Conservation (phyloP, 2,113 vertebrate species). For the Crotophaga sulcirostris region DNA sequence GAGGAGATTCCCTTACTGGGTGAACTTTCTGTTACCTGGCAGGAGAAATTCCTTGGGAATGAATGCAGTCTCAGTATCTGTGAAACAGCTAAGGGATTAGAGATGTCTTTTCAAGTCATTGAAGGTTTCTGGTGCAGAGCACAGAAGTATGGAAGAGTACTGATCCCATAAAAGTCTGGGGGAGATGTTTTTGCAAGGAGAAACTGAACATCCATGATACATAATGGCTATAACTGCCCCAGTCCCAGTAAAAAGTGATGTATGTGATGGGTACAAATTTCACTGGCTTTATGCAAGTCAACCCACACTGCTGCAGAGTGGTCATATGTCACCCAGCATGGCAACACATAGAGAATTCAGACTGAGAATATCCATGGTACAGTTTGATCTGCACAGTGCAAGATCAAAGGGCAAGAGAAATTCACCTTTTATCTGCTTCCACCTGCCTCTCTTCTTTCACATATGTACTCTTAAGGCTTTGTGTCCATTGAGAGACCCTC, state of each 20-base stretch:
- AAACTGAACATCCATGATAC: not conserved
- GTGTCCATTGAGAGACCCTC: not conserved
- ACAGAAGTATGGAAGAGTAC: not conserved
- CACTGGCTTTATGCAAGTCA: not conserved
- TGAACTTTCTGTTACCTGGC: constrained; percentile 50
- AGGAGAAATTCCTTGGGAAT: constrained; percentile 4
- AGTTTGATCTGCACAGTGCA: not conserved
- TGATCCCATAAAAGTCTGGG: not conserved
- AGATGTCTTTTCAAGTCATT: not conserved
- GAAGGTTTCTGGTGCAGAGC: constrained; percentile 15
- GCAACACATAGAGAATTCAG: not conserved
- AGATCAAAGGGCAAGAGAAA: not conserved
- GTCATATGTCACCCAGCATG: not conserved
- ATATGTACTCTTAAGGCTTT: not conserved
- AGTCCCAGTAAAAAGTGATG: not conserved
- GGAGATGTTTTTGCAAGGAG: not conserved
- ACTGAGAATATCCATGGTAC: not conserved
- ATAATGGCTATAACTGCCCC: not conserved
- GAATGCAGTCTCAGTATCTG: constrained; percentile 2
- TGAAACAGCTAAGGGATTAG: constrained; percentile 13
- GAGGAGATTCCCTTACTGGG: constrained; percentile 2
- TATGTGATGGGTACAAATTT: not conserved
- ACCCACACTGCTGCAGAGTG: not conserved
- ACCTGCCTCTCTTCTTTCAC: not conserved
- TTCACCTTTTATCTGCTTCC: not conserved